Base-by-base conservation (phyloP, 2,888 invertebrate species). In the Heterodera filipjevi region DNA sequence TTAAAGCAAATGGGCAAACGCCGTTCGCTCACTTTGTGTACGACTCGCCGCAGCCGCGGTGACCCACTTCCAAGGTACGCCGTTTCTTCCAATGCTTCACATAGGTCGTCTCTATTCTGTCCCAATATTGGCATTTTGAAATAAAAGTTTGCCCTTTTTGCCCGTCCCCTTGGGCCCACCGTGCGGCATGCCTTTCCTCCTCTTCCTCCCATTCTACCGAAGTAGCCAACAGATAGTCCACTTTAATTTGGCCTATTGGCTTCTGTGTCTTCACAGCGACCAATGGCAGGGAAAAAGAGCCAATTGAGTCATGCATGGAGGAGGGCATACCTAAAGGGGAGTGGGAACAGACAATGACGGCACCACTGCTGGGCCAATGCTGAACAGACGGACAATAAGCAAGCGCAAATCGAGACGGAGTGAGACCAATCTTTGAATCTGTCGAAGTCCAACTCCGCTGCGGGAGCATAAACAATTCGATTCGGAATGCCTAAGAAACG, bases 11-110 rank as follows among this genome's bases (percentile, higher is more conserved):
- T n/a, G n/a, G 8, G n/a, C 22, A 53, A 35, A 8, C 12, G 22
- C n/a, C 16, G 33, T 16, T 59, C n/a, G 64, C 79, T 68, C 53
- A 86, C 83, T 89, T 89, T 3, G 87, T 88, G 77, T 87, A 96
- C 82, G 95, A 96, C 78, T 94, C 94, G 71, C 98, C 98, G 46
- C 95, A 93, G 14, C 98, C 98, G 76, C 97, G 92, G 89, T 98
- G 98, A 0, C 97, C 98, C 46, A 83, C 83, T 59, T 83, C 83
- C n/a, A 83, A n/a, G 14, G 83, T 76, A 8, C 46, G 71, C 44
- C 81, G 72, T 72, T 83, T 83, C 76, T 82, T 84, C 83, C 83
- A 83, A 70, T 84, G 81, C 30, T 72, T 73, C 30, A 46, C 53
- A 32, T 46, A 78, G 44, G 66, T 66, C 27, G 27, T 46, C 46